Base-by-base conservation (phyloP, 2,797 vertebrate genomes). In the Amniataba percoides region DNA sequence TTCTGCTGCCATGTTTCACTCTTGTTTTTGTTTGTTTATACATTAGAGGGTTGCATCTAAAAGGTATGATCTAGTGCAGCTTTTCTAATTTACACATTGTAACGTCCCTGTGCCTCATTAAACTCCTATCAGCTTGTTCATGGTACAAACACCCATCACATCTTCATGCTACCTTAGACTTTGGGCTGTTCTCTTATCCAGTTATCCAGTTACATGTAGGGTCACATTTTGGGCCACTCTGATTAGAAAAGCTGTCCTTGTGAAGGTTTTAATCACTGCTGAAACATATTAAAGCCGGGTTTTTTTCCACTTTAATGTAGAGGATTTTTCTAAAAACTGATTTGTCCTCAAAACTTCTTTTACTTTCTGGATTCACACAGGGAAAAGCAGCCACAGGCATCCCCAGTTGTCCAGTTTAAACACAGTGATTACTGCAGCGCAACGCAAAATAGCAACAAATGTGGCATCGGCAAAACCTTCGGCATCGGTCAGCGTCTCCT, bases 381-480 rank as follows among this genome's bases (percentile, higher is more conserved):
- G 15, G 39, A 62, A 48, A 45, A 46, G 49, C 25, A 59, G 40
- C 46, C 31, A 8, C 40, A 68, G 52, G 58, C 39, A 34, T 64
- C 66, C 58, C 60, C 57, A 42, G 8, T 56, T 27, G 31, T 65
- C 46, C 16, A 10, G 15, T 64, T 77, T 74, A 67, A 77, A 72
- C 56, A 69, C 57, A 58, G 21, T 85, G 59, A 85, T 88, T 70
- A 82, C 51, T 27, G 69, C 21, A 52, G 57, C 15, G 62, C 73
- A 59, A 69, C 18, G 25, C 34, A 71, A 76, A 81, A 79, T 25
- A 70, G 57, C 64, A 64, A 7, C 62, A n/a, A 31, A 63, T 1
- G 56, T 67, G 7, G 60, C 46, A 60, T 76, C 82, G 75, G 63
- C 76, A 45, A 39, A 77, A 62, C 49, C 5, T 56, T 27, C 13